Percentiles rank a stretch among this genome's conserved stretches.
These are phyloP conservation scores for Alca torda DNA, from an alignment of 2,797 vertebrate genomes.

Conservation along the genomic window DNA sequence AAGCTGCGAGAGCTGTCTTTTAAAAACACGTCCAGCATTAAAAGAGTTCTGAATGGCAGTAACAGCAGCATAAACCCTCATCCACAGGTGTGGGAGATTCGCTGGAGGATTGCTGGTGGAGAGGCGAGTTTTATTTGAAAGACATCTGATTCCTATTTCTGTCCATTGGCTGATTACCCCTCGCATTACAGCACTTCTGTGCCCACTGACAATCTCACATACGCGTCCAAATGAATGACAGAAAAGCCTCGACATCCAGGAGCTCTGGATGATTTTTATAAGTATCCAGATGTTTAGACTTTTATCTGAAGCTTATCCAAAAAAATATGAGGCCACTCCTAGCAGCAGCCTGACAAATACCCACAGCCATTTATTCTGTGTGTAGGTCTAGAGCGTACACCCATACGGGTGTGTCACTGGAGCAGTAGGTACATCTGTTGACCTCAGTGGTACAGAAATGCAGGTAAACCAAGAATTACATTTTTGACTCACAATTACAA, in stretches of 20 bases:
- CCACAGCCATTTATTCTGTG: not conserved
- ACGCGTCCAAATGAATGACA: conserved; percentile 14
- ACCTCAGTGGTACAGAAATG: not conserved
- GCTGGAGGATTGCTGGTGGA: conserved; percentile 29
- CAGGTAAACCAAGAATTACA: not conserved
- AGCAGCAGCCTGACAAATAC: conserved; percentile 38
- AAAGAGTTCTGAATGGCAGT: conserved; percentile 45
- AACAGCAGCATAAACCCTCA: not conserved
- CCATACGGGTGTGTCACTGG: not conserved
- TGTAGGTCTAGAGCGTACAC: not conserved
- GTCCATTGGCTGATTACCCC: not conserved
- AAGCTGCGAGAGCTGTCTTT: conserved; percentile 53
- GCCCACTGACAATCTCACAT: conserved; percentile 43
- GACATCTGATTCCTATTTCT: conserved; percentile 64
- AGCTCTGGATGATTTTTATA: conserved; percentile 45
- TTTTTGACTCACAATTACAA: not conserved
- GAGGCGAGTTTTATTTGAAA: conserved; percentile 12
- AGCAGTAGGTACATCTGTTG: not conserved
- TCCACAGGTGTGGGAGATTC: conserved; percentile 61
- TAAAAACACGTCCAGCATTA: conserved; percentile 37
- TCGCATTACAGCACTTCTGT: conserved; percentile 23
- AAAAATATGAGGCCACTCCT: conserved; percentile 25
- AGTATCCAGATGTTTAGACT: conserved; percentile 44
- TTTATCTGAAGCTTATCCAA: conserved; percentile 33
- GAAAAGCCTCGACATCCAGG: conserved; percentile 4